phyloP scores from a whole-genome alignment of 1,140 invertebrate species.

The Meloidogyne hapla region DNA sequence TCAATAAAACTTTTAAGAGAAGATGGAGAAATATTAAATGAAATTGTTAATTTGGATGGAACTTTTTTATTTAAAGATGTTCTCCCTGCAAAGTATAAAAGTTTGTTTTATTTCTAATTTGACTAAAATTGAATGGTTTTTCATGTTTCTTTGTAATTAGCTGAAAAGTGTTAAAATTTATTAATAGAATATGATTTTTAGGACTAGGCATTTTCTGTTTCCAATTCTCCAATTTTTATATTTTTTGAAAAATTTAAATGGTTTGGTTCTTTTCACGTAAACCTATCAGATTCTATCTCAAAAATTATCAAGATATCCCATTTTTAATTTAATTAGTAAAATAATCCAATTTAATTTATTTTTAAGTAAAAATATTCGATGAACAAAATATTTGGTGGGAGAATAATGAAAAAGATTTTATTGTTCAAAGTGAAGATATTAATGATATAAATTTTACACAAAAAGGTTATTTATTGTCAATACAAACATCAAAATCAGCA shows the following conservation, averaged over 20 bases:
- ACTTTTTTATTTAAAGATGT: not conserved
- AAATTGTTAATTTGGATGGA: not conserved
- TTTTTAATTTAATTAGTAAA: too few relatives aligned
- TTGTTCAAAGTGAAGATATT: constrained; percentile 11
- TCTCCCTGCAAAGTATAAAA: not conserved
- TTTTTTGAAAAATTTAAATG: too few relatives aligned
- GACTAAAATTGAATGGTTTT: too few relatives aligned
- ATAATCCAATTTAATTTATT: not conserved
- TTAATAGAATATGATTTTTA: too few relatives aligned
- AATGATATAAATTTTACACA: constrained; percentile 12
- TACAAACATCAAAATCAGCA: constrained; percentile 18
- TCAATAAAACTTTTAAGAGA: not conserved
- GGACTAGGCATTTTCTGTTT: too few relatives aligned
- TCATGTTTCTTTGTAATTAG: too few relatives aligned
- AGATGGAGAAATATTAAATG: not conserved
- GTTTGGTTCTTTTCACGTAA: too few relatives aligned
- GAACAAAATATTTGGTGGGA: constrained; percentile 31
- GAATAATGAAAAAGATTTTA: constrained; percentile 1
- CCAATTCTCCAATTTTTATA: too few relatives aligned
- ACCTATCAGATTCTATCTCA: too few relatives aligned
- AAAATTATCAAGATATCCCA: too few relatives aligned
- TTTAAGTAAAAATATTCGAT: constrained; percentile 25
- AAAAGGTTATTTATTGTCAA: constrained; percentile 15
- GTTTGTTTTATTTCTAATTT: too few relatives aligned
- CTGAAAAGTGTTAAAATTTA: too few relatives aligned